phyloP scores from a whole-genome alignment of 2,888 invertebrate genomes.

The Ametastegia equiseti region DNA sequence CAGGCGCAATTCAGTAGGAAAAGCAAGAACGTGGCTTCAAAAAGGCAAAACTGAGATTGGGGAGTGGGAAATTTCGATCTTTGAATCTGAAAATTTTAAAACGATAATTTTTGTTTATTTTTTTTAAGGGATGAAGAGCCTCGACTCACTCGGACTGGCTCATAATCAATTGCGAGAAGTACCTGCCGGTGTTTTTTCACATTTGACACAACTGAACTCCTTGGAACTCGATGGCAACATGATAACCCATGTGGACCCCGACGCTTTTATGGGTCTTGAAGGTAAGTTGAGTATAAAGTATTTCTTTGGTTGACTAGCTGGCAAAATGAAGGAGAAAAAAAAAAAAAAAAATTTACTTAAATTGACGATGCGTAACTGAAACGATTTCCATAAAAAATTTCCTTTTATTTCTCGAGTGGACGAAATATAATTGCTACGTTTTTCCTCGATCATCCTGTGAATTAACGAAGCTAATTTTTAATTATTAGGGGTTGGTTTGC shows the following conservation, averaged over 20 bases:
- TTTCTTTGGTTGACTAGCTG: too few species aligned
- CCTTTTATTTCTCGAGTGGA: background rate
- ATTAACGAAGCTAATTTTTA: conserved; percentile 20
- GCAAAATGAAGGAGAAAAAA: too few species aligned
- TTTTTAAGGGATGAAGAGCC: conserved; percentile 83
- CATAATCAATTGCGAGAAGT: conserved; percentile 90
- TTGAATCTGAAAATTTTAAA: background rate
- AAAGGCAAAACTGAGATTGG: too few species aligned
- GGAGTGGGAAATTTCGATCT: background rate
- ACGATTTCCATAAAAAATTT: background rate
- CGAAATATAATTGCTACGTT: background rate
- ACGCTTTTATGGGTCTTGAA: conserved; percentile 92
- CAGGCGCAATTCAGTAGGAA: background rate
- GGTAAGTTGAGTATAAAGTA: conserved; percentile 78
- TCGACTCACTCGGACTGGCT: conserved; percentile 91
- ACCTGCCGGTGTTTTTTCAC: conserved; percentile 89
- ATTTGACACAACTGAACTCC: conserved; percentile 88
- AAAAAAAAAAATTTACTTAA: too few species aligned
- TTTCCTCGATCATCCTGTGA: background rate
- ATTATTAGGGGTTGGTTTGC: background rate
- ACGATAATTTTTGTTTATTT: background rate
- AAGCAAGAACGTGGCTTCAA: too few species aligned
- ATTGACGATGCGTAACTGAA: too few species aligned
- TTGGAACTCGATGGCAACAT: conserved; percentile 92
- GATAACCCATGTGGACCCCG: conserved; percentile 88